Percentiles rank a stretch among this genome's conserved stretches.
phyloP scores from a whole-genome alignment of 2,113 vertebrate genomes.

The Carassius auratus region DNA sequence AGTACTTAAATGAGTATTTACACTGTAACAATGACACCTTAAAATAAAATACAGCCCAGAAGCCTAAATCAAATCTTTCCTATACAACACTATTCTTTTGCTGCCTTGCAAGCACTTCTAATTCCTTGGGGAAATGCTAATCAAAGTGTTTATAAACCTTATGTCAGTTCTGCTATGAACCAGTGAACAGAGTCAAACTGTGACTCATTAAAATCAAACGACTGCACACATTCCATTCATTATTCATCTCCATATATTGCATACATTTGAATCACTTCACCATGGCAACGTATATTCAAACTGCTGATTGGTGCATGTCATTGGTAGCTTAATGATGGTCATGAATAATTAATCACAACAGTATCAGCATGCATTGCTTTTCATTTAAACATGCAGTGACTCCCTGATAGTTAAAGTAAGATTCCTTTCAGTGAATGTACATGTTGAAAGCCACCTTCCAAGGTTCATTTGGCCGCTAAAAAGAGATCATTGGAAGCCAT shows the following conservation, averaged over 20 bases:
- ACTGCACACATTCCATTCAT: slow-evolving; percentile 44
- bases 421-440: slow-evolving; percentile 24
- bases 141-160: neutral
- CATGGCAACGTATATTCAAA: slow-evolving; percentile 32
- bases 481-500: neutral
- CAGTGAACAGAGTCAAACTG: slow-evolving; percentile 3
- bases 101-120: neutral
- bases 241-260: slow-evolving; percentile 45
- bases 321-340: slow-evolving; percentile 12
- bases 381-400: neutral
- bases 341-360: slow-evolving; percentile 54
- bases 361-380: slow-evolving; percentile 32
- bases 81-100: neutral
- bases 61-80: neutral
- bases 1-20: no score
- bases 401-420: neutral
- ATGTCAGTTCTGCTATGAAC: slow-evolving; percentile 6
- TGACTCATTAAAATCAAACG: slow-evolving; percentile 19
- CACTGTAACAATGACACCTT: no score
- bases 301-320: slow-evolving; percentile 21
- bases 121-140: neutral
- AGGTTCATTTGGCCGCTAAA: slow-evolving; percentile 12
- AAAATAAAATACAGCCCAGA: no score
- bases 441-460: slow-evolving; percentile 26
- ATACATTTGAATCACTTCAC: neutral